phyloP scores from a whole-genome alignment of 1,140 invertebrate genomes.

The Cyclina sinensis region DNA sequence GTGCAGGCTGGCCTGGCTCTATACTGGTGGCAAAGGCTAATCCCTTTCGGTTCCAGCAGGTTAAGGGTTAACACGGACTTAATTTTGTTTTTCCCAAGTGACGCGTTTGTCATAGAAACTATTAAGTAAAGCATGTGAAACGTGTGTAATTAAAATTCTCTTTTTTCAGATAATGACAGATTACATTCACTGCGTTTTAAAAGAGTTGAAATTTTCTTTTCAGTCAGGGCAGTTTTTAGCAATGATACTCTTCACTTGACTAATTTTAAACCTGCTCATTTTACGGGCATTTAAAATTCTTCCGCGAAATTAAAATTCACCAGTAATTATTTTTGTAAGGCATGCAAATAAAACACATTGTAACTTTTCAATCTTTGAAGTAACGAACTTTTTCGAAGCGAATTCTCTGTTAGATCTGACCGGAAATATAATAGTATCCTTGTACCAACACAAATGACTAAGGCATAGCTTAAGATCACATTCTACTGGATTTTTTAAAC shows the following conservation, averaged over 20 bases:
- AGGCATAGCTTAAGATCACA: slow-evolving; percentile 10
- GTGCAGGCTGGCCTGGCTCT: no score
- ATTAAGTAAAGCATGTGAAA: neutral
- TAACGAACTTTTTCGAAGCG: neutral
- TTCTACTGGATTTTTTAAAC: neutral
- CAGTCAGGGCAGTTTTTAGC: neutral
- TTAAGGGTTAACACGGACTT: no score
- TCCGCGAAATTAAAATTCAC: slow-evolving; percentile 29
- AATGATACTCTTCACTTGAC: neutral
- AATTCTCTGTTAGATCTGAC: neutral
- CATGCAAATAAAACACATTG: neutral
- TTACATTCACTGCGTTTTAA: neutral
- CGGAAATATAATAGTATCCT: neutral
- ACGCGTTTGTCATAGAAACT: neutral
- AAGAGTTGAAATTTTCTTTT: slow-evolving; percentile 12
- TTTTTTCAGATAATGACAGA: slow-evolving; percentile 14
- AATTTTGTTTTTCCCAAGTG: neutral
- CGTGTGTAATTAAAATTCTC: slow-evolving; percentile 10
- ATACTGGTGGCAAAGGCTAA: no score
- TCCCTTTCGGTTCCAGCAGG: no score
- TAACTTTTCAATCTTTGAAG: neutral
- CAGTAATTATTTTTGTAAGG: slow-evolving; percentile 11
- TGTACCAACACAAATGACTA: slow-evolving; percentile 3
- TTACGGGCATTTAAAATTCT: slow-evolving; percentile 39
- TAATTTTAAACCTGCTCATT: slow-evolving; percentile 12